These are phyloP conservation scores for Morpho achilles DNA, from an alignment of 2,888 invertebrate species.

Conservation along the genomic window DNA sequence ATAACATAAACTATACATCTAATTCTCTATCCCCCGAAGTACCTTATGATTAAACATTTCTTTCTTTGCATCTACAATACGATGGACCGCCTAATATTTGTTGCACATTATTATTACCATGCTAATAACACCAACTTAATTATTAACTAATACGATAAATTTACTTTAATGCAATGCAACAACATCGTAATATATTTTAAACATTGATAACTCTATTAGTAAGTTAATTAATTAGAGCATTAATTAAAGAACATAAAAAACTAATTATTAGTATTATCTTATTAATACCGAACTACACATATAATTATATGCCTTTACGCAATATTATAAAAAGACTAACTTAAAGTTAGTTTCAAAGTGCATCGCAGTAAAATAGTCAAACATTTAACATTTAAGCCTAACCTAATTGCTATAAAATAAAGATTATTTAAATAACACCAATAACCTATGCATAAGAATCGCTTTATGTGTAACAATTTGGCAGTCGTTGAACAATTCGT, in stretches of 20 bases:
- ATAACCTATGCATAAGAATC: not conserved
- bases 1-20: conserved; percentile 12
- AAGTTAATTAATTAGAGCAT: no score
- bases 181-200: no score
- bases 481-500: not conserved
- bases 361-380: conserved; percentile 13
- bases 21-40: conserved; percentile 8
- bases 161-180: no score
- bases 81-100: not conserved
- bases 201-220: no score
- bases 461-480: conserved; percentile 2
- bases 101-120: conserved; percentile 1
- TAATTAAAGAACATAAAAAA: no score
- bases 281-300: not conserved
- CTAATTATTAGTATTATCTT: no score
- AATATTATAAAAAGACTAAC: conserved; percentile 14
- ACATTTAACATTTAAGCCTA: conserved; percentile 10
- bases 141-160: not conserved
- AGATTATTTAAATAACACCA: not conserved
- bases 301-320: not conserved
- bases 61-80: conserved; percentile 7
- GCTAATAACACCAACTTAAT: conserved; percentile 2
- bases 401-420: conserved; percentile 6
- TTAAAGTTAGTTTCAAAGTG: conserved; percentile 18
- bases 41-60: conserved; percentile 8